phyloP scores from a whole-genome alignment of 2,113 vertebrate species.

The Gymnogyps californianus region DNA sequence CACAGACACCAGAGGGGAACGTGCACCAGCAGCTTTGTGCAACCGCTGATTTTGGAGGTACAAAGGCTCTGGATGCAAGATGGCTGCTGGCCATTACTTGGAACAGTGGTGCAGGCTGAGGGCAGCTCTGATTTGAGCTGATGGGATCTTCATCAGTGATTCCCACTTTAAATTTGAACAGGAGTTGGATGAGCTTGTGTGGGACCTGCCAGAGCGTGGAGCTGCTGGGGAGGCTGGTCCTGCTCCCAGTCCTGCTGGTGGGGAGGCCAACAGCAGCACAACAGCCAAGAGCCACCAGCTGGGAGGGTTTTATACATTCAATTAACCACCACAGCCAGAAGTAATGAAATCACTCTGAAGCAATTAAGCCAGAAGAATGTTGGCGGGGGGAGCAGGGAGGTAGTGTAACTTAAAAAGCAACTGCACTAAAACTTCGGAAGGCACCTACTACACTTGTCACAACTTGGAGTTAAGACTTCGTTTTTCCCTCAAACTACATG shows the following conservation, averaged over 20 bases:
- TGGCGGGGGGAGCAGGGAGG: too few relatives aligned
- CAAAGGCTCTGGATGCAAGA: not conserved
- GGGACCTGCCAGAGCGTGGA: not conserved
- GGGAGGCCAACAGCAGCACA: not conserved
- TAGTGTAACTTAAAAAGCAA: not conserved
- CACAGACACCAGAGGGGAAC: not conserved
- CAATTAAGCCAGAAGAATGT: not conserved
- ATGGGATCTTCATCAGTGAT: not conserved
- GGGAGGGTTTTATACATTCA: not conserved
- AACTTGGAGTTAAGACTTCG: not conserved
- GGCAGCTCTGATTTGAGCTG: not conserved
- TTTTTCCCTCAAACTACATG: not conserved
- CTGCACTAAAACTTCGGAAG: not conserved
- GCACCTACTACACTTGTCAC: not conserved
- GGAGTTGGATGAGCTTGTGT: not conserved
- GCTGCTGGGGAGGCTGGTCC: not conserved
- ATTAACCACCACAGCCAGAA: not conserved
- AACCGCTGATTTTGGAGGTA: accelerated
- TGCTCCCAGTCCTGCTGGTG: not conserved
- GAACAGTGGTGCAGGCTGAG: too few relatives aligned
- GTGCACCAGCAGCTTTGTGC: accelerated
- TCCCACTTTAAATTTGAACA: not conserved
- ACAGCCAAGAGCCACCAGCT: not conserved
- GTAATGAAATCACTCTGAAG: not conserved
- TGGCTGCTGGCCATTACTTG: not conserved